Conservation (phyloP, 2,888 invertebrate species). For the Blastobasis adustella region DNA sequence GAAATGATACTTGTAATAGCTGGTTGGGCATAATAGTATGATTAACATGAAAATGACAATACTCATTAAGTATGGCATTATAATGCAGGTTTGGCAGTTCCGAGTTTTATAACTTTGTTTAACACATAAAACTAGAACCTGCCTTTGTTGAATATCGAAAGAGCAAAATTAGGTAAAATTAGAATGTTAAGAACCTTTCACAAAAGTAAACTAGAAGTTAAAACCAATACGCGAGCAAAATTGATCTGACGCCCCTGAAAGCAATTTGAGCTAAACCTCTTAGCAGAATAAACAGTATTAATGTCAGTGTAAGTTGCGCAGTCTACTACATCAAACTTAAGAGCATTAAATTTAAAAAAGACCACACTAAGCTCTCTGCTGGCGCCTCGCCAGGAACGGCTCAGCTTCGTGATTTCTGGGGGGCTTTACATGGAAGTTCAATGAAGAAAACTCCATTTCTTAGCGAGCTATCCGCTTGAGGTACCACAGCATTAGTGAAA, state of each 20-base stretch:
- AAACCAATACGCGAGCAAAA: constrained; percentile 11
- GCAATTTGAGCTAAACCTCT: constrained; percentile 55
- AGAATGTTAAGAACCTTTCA: not conserved
- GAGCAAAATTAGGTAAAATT: not conserved
- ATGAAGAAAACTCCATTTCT: constrained; percentile 26
- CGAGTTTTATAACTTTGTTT: no score
- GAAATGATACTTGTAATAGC: no score
- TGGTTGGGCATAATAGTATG: no score
- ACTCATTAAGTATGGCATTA: no score
- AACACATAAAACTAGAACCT: no score
- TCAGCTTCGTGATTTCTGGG: constrained; percentile 30
- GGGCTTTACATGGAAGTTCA: constrained; percentile 22
- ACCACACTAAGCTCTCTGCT: constrained; percentile 34
- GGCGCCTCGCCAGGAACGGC: constrained; percentile 41
- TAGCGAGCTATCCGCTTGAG: constrained; percentile 1
- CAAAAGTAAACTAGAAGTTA: constrained; percentile 10
- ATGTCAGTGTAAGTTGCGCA: constrained; percentile 46
- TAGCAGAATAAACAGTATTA: constrained; percentile 57
- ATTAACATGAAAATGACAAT: no score
- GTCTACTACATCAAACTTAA: constrained; percentile 62
- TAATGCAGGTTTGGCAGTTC: no score
- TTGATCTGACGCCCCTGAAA: constrained; percentile 17
- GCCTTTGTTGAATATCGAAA: not conserved
- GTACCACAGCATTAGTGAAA: no score
- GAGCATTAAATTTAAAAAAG: constrained; percentile 63